Conservation (phyloP, 2,113 vertebrate species). For the Buteo buteo region DNA sequence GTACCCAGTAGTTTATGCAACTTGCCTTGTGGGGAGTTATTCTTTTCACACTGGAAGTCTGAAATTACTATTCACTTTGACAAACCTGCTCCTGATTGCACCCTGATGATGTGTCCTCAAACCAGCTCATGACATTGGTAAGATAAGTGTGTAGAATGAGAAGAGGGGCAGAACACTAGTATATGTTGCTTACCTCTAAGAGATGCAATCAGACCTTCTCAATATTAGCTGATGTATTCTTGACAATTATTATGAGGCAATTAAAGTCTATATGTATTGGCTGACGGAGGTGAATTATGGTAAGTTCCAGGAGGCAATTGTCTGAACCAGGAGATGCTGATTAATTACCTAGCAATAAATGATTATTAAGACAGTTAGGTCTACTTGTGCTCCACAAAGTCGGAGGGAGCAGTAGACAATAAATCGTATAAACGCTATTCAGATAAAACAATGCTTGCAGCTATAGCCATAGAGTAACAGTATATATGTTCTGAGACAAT, state of each 20-base stretch:
- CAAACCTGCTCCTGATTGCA: not conserved
- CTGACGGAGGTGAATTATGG: not conserved
- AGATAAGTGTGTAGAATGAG: not conserved
- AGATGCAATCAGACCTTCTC: not conserved
- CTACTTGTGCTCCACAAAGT: not conserved
- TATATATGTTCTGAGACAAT: not conserved
- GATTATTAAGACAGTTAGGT: not conserved
- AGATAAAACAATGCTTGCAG: not conserved
- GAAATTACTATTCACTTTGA: not conserved
- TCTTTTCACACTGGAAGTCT: not conserved
- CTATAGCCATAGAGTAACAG: not conserved
- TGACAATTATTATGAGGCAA: slow-evolving; percentile 25
- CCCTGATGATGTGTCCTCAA: not conserved
- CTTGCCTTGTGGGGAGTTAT: not conserved
- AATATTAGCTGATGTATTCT: not conserved
- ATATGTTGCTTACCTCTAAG: not conserved
- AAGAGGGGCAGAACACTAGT: not conserved
- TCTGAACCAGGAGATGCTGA: slow-evolving; percentile 16
- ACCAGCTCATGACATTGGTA: not conserved
- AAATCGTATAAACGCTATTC: not conserved
- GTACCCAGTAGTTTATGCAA: not conserved
- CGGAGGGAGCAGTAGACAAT: not conserved
- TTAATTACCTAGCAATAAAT: slow-evolving; percentile 39
- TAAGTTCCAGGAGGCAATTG: not conserved
- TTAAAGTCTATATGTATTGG: not conserved